Percentiles rank a stretch among this genome's conserved stretches.
Conservation (phyloP, 2,113 vertebrate genomes). For the Rutilus rutilus region DNA sequence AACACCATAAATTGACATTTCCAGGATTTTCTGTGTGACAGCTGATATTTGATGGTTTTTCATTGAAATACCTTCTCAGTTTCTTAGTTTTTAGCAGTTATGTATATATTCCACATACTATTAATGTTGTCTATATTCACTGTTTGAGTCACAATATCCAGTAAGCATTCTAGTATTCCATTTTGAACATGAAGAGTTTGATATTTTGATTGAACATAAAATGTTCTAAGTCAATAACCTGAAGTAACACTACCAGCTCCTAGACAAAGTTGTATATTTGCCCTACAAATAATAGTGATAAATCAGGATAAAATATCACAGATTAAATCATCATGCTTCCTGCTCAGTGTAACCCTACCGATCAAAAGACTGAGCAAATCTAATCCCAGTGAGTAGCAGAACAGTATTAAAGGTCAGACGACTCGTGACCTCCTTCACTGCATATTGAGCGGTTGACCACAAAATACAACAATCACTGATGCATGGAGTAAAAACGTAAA, state of each 20-base stretch:
- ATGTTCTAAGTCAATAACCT: background rate
- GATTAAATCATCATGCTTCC: background rate
- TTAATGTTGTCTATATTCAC: background rate
- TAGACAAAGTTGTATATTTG: background rate
- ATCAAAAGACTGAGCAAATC: background rate
- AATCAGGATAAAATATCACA: background rate
- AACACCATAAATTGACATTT: background rate
- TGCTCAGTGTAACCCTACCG: background rate
- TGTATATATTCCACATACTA: background rate
- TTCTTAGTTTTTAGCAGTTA: too few relatives aligned
- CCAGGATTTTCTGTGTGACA: background rate
- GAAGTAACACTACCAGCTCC: background rate
- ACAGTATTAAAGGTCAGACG: background rate
- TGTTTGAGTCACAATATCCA: background rate
- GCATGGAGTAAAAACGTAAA: background rate
- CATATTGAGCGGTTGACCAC: conserved; percentile 75
- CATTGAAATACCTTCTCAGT: background rate
- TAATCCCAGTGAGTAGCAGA: conserved; percentile 19
- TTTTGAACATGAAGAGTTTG: background rate
- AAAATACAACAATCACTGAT: conserved; percentile 25
- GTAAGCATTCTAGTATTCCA: background rate
- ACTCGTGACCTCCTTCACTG: conserved; percentile 54
- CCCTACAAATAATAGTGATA: background rate
- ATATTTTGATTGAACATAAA: background rate
- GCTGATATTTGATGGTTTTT: background rate